Percentiles rank a stretch among this genome's conserved stretches.
Evolutionary conservation across 2,888 invertebrate genomes (phyloP).

Genomic region (Trissoscelio sp.): DNA sequence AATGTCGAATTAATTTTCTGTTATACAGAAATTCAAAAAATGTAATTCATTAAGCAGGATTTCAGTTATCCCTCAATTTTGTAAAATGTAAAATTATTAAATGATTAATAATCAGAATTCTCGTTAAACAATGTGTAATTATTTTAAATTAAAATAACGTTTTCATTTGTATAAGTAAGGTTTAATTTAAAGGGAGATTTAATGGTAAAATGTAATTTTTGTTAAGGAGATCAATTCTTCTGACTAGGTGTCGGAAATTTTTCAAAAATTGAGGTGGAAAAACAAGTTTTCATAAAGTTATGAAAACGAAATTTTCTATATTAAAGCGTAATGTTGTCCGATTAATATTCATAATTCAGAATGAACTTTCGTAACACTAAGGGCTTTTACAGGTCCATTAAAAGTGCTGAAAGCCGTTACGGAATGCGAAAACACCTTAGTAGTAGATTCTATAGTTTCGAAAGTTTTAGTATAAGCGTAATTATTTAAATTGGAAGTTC

Average conservation of each 20-base stretch:
- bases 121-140: too few relatives aligned
- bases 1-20: not conserved
- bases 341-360: constrained; percentile 42
- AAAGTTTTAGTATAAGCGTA: constrained; percentile 20
- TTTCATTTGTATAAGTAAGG: too few relatives aligned
- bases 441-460: constrained; percentile 13
- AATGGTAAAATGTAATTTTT: not conserved
- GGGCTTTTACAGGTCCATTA: constrained; percentile 36
- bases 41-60: too few relatives aligned
- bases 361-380: constrained; percentile 27
- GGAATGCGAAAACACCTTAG: constrained; percentile 32
- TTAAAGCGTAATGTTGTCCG: constrained; percentile 33
- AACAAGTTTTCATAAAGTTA: constrained; percentile 20
- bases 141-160: too few relatives aligned
- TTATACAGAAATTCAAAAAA: too few relatives aligned
- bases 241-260: not conserved
- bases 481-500: constrained; percentile 30
- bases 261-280: not conserved
- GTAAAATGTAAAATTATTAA: too few relatives aligned
- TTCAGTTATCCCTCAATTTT: too few relatives aligned
- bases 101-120: too few relatives aligned
- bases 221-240: not conserved
- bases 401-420: constrained; percentile 34
- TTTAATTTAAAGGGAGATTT: not conserved
- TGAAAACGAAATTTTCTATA: constrained; percentile 19